Evolutionary conservation across 2,888 invertebrate species (phyloP).

Genomic region (Sericinus montela): DNA sequence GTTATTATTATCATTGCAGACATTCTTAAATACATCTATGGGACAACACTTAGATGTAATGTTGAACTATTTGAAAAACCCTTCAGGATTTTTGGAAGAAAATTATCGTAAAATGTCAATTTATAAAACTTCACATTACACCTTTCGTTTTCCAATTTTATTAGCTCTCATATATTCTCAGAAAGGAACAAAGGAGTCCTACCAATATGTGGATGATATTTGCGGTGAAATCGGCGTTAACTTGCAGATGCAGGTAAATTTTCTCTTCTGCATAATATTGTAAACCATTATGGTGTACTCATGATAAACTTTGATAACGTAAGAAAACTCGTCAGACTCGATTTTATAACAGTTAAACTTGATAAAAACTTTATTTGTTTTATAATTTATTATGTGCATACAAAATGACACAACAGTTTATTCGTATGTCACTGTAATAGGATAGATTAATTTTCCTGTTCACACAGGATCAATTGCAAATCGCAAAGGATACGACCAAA

Average conservation of each 20-base stretch:
- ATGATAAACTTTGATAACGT: too few species aligned
- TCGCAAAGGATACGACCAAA: too few species aligned
- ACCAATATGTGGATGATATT: slow-evolving; percentile 86
- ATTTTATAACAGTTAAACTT: too few species aligned
- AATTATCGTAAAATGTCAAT: slow-evolving; percentile 90
- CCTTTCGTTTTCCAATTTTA: slow-evolving; percentile 92
- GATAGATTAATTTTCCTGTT: too few species aligned
- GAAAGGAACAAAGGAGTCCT: slow-evolving; percentile 82
- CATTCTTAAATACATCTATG: slow-evolving; percentile 81
- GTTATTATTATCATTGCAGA: slow-evolving; percentile 35
- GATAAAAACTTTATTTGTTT: too few species aligned
- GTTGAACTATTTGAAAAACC: not conserved
- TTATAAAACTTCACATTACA: slow-evolving; percentile 94
- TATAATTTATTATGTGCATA: too few species aligned
- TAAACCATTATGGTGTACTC: too few species aligned
- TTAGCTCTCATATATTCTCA: slow-evolving; percentile 90
- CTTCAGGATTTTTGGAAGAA: slow-evolving; percentile 37
- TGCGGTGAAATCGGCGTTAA: slow-evolving; percentile 93
- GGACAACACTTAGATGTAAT: slow-evolving; percentile 89
- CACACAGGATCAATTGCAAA: too few species aligned
- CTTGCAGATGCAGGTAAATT: slow-evolving; percentile 90
- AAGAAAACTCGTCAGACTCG: too few species aligned
- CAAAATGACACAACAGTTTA: too few species aligned
- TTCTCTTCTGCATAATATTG: too few species aligned
- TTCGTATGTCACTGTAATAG: too few species aligned